Evolutionary conservation across 2,113 vertebrate genomes (phyloP).

Genomic region (Benitochromis conjunctus): DNA sequence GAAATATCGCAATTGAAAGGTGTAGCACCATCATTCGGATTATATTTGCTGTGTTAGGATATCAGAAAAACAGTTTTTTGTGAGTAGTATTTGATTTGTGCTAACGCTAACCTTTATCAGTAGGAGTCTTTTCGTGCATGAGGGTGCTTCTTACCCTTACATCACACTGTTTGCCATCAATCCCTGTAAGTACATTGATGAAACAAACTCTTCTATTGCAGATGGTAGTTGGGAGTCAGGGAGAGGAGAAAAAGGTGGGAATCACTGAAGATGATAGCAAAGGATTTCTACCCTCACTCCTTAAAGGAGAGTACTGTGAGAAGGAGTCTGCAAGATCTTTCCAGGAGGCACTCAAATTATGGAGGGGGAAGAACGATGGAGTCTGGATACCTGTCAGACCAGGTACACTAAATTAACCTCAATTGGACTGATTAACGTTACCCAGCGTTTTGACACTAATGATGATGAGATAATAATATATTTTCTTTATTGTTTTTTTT

Average conservation of each 20-base stretch:
- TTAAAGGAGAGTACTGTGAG: conserved; percentile 74
- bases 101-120: neutral
- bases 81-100: neutral
- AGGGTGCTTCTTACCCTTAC: neutral
- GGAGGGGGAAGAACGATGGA: conserved; percentile 72
- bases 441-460: neutral
- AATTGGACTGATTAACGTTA: neutral
- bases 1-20: neutral
- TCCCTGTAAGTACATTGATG: neutral
- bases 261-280: neutral
- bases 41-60: neutral
- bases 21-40: neutral
- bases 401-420: conserved; percentile 66
- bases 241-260: conserved; percentile 2
- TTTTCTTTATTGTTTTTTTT: neutral
- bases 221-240: conserved; percentile 59
- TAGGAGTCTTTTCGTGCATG: neutral
- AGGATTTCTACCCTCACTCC: conserved; percentile 32
- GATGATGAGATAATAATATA: neutral
- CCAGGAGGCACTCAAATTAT: conserved; percentile 77
- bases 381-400: conserved; percentile 10
- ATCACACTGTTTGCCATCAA: neutral
- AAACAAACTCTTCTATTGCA: conserved; percentile 9
- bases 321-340: conserved; percentile 77
- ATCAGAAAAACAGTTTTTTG: neutral